A percentile compares a stretch with the other conserved stretches of the same genome.
These are phyloP conservation scores for Podarcis muralis DNA, from an alignment of 2,113 vertebrate species.

Conservation along the genomic window DNA sequence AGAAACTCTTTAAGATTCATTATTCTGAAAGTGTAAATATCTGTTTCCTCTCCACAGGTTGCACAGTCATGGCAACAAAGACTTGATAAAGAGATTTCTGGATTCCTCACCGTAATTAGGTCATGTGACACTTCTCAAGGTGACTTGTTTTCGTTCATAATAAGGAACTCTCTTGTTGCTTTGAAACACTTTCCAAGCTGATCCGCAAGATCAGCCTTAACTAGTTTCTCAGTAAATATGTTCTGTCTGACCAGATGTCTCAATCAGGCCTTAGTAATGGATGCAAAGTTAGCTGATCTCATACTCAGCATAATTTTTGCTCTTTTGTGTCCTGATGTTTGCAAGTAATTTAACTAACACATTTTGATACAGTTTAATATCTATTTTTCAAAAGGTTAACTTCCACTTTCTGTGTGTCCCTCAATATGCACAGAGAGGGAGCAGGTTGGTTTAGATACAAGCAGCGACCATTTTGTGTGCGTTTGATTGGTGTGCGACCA, in stretches of 20 bases:
- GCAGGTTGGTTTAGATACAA: neutral
- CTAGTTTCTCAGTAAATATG: neutral
- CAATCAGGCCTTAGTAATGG: neutral
- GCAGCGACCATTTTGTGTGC: too few species aligned
- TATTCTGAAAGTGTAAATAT: slow-evolving; percentile 2
- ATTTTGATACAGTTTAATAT: neutral
- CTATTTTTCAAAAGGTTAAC: neutral
- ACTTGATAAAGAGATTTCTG: slow-evolving; percentile 83
- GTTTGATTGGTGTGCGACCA: too few species aligned
- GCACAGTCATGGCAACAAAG: slow-evolving; percentile 85
- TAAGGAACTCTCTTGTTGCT: neutral
- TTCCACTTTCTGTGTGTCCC: neutral
- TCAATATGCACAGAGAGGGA: neutral
- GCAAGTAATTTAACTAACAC: neutral
- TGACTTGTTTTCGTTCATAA: slow-evolving; percentile 69
- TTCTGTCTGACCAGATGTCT: neutral
- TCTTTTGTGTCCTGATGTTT: neutral
- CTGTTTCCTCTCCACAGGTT: slow-evolving; percentile 72
- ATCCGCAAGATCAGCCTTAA: neutral
- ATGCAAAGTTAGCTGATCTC: neutral
- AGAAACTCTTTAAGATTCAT: neutral
- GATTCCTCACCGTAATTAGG: slow-evolving; percentile 83
- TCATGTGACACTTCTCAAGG: slow-evolving; percentile 80
- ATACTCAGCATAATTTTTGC: neutral
- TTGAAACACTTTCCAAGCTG: neutral